A percentile compares a stretch with the other conserved stretches of the same genome.
Evolutionary conservation across 2,113 vertebrate species (phyloP).

Genomic region (Pollimyrus isidori): DNA sequence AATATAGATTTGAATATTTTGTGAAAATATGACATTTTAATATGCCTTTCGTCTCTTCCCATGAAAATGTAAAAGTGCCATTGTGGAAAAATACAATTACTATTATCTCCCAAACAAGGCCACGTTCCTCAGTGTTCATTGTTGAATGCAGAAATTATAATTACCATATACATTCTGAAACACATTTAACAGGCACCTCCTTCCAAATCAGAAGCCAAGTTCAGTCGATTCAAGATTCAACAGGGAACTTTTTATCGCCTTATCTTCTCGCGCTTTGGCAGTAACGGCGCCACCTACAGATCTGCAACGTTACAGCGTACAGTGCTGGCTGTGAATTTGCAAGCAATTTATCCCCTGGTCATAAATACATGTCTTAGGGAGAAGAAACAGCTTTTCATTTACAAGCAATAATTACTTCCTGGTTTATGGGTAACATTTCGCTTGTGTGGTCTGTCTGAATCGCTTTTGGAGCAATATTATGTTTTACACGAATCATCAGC

Average conservation of each 20-base stretch:
- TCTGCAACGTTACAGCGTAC: background rate
- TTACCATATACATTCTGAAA: background rate
- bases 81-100: background rate
- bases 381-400: background rate
- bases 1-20: slow-evolving; percentile 1
- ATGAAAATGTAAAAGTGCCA: background rate
- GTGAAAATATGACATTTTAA: slow-evolving; percentile 3
- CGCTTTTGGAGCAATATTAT: background rate
- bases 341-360: background rate
- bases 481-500: background rate
- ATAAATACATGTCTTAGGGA: background rate
- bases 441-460: background rate
- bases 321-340: background rate
- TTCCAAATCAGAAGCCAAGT: background rate
- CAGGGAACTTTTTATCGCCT: background rate
- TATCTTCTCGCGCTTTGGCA: background rate
- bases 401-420: background rate
- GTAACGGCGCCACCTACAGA: background rate
- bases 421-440: background rate
- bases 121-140: background rate
- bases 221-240: background rate
- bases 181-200: background rate
- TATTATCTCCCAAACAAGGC: background rate
- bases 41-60: background rate
- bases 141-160: background rate